Evolutionary conservation across 30 jellyfish, hydroid and myxozoan genomes (phyloP).

Genomic region (Cassiopea xamachana): DNA sequence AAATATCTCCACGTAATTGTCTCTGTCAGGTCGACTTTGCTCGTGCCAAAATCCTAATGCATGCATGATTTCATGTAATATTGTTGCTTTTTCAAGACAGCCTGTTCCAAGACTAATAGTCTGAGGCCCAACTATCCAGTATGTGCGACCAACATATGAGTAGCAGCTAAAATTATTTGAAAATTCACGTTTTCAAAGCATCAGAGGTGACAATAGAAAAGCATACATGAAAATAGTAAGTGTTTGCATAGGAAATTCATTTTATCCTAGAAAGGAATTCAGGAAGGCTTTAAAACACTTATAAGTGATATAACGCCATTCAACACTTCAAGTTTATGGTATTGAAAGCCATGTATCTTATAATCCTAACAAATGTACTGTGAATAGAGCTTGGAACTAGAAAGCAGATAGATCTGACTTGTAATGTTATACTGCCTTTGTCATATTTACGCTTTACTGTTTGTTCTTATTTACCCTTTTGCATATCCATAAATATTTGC

Average conservation of each 20-base stretch:
- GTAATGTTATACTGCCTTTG: no score
- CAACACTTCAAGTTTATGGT: no score
- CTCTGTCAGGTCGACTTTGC: conserved; percentile 83
- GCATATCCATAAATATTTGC: no score
- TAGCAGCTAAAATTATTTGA: conserved; percentile 53
- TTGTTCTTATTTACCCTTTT: no score
- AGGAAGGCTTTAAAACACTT: not conserved
- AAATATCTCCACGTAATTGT: conserved; percentile 72
- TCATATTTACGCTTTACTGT: no score
- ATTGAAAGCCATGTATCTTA: no score
- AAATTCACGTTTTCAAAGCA: not conserved
- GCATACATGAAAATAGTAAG: not conserved
- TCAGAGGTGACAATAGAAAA: not conserved
- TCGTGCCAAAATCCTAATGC: conserved; percentile 82
- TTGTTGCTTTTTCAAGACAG: conserved; percentile 49
- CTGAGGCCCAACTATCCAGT: conserved; percentile 70
- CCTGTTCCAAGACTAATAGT: conserved; percentile 70
- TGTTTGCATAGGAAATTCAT: not conserved
- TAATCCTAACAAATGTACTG: no score
- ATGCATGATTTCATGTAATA: conserved; percentile 80
- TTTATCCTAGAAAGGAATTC: not conserved
- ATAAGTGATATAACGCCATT: no score
- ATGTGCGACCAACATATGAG: conserved; percentile 75
- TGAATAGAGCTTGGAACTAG: no score
- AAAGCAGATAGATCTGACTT: no score